These are phyloP conservation scores for Alitta virens DNA, from an alignment of 2,888 invertebrate species.

Conservation along the genomic window DNA sequence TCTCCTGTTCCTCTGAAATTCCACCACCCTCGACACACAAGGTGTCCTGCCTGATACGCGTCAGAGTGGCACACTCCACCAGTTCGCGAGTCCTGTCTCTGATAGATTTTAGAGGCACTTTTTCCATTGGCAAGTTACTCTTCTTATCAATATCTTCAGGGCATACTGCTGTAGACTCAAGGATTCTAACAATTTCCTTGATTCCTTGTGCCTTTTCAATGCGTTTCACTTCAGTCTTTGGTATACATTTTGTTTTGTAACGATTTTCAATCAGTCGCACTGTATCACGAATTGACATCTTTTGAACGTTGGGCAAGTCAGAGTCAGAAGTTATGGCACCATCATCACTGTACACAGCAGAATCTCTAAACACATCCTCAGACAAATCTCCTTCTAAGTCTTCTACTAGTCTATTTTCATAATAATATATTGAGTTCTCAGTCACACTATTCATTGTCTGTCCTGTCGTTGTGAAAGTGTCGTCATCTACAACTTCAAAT, in stretches of 20 bases:
- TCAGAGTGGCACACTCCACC: slow-evolving; percentile 23
- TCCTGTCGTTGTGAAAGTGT: slow-evolving; percentile 1
- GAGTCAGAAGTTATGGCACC: slow-evolving; percentile 30
- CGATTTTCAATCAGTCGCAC: slow-evolving; percentile 18
- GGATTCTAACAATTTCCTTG: slow-evolving; percentile 13
- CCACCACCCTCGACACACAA: slow-evolving; percentile 7
- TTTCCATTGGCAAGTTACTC: not conserved
- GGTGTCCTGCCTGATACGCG: slow-evolving; percentile 24
- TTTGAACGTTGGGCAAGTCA: not conserved
- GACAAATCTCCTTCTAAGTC: slow-evolving; percentile 13
- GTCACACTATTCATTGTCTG: not conserved
- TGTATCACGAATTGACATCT: slow-evolving; percentile 17
- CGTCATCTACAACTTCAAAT: not conserved
- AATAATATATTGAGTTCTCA: slow-evolving; percentile 27
- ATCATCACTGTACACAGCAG: slow-evolving; percentile 76
- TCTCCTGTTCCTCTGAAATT: not conserved
- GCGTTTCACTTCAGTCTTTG: slow-evolving; percentile 10
- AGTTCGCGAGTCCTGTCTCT: slow-evolving; percentile 22
- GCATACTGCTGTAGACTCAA: slow-evolving; percentile 5
- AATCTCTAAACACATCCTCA: slow-evolving; percentile 71
- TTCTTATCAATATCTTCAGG: not conserved
- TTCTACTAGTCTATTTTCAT: slow-evolving; percentile 54
- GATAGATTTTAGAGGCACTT: slow-evolving; percentile 11
- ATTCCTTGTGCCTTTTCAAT: slow-evolving; percentile 20
- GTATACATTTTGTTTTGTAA: not conserved